Evolutionary conservation across 2,113 vertebrate species (phyloP), one percentile per base, ranked within the genome.

Genomic region (Poeciliopsis retropinna): DNA sequence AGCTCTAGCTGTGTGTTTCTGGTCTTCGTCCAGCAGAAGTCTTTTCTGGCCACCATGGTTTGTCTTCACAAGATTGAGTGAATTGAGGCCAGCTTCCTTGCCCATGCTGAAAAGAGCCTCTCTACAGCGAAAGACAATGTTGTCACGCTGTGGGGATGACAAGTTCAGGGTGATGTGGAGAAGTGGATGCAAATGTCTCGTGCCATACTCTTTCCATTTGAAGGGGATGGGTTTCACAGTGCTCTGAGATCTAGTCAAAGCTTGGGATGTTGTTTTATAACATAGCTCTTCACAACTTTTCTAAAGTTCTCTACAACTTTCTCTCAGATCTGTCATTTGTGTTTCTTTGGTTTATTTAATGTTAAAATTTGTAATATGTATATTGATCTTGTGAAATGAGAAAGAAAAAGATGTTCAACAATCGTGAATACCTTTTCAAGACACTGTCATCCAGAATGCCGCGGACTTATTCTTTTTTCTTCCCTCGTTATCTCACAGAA

Each of bases 401-500:
- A 54, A 54, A 54, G 17, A 51, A 51, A 17, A 22, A 54, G 25
- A 54, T 9, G 51, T 25, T n/a, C 14, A 47, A 0, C 15, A 10
- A 2, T 9, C 9, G 51, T 17, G 5, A 47, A 47, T 19, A 19
- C 22, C n/a, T 54, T 54, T n/a, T 17, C 51, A n/a, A 25, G 19
- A 54, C 51, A 1, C 44, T 6, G 15, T 41, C 39, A 41, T 47
- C 19, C 15, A 47, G 15, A 47, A 47, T 47, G 34, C 10, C 34
- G 2, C 2, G 10, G 57, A 70, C 71, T 72, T 57, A 19, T 19
- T 47, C 44, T 47, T 22, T 6, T 47, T 47, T 47, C 44, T 47
- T 47, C 62, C 71, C 67, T 76, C 69, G 60, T 78, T 71, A 87
- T 84, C 79, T 78, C n/a, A 17, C 57, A 28, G 32, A 60, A 57